phyloP scores from a whole-genome alignment of 2,888 invertebrate genomes.

The Ditylenchus weischeri region DNA sequence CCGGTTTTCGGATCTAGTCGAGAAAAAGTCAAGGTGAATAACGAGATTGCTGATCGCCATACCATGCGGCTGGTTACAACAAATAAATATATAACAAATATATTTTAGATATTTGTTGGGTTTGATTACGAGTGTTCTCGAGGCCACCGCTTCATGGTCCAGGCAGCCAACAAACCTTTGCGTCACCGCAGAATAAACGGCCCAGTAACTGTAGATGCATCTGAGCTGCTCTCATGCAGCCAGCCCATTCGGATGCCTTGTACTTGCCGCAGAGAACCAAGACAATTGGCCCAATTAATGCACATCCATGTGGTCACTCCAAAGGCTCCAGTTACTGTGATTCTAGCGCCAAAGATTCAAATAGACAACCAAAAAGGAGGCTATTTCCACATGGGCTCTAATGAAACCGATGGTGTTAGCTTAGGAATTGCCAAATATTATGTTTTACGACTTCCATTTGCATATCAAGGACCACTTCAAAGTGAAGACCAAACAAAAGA shows the following conservation, averaged over 20 bases:
- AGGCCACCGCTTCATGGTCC: slow-evolving; percentile 91
- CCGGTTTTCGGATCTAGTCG: slow-evolving; percentile 19
- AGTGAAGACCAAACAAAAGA: background rate
- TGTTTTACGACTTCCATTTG: slow-evolving; percentile 29
- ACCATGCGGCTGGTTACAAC: too few species aligned
- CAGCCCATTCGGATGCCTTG: slow-evolving; percentile 86
- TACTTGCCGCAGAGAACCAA: slow-evolving; percentile 66
- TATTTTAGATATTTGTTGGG: slow-evolving; percentile 78
- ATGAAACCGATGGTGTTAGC: slow-evolving; percentile 33
- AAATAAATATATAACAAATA: too few species aligned
- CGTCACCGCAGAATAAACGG: slow-evolving; percentile 26
- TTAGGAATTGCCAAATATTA: slow-evolving; percentile 49
- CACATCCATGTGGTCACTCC: slow-evolving; percentile 80
- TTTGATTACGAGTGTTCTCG: slow-evolving; percentile 93
- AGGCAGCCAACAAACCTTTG: slow-evolving; percentile 21
- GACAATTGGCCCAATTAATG: slow-evolving; percentile 69
- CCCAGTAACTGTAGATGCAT: slow-evolving; percentile 65
- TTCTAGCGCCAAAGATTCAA: slow-evolving; percentile 73
- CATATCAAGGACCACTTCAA: slow-evolving; percentile 9
- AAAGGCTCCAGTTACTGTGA: slow-evolving; percentile 85
- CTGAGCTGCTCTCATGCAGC: slow-evolving; percentile 77
- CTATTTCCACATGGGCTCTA: slow-evolving; percentile 40
- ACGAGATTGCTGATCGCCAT: background rate
- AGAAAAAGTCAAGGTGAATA: slow-evolving; percentile 35
- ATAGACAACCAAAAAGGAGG: slow-evolving; percentile 25